Percentiles rank a stretch among this genome's conserved stretches.
phyloP scores from a whole-genome alignment of 2,797 vertebrate genomes.

The Lagorchestes hirsutus region DNA sequence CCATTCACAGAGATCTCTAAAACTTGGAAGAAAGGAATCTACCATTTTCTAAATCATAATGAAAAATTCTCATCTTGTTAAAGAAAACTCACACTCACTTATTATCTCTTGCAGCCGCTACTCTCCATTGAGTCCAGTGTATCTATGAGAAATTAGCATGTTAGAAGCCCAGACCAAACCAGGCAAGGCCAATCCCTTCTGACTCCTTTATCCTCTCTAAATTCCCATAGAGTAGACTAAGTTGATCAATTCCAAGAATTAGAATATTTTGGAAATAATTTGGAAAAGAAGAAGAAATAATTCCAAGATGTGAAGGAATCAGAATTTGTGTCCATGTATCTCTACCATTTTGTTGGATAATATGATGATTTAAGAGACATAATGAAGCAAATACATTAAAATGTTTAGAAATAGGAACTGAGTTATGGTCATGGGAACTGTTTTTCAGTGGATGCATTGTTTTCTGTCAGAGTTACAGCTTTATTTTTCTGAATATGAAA shows the following conservation, averaged over 20 bases:
- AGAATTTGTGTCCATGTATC: not conserved
- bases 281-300: not conserved
- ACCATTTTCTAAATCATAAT: slow-evolving; percentile 21
- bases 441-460: not conserved
- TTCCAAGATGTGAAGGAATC: not conserved
- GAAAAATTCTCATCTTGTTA: slow-evolving; percentile 20
- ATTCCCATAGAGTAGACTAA: not conserved
- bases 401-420: slow-evolving; percentile 3
- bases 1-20: slow-evolving; percentile 30
- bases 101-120: not conserved
- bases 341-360: not conserved
- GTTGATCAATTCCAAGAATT: not conserved
- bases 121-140: not conserved
- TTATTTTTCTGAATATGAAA: slow-evolving; percentile 39
- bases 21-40: slow-evolving; percentile 36
- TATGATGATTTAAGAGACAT: not conserved
- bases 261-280: not conserved
- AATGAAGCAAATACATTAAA: slow-evolving; percentile 15
- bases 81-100: slow-evolving; percentile 18
- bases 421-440: not conserved
- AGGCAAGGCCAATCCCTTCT: not conserved
- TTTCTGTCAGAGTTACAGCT: slow-evolving; percentile 31
- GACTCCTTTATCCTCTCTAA: not conserved
- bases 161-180: slow-evolving; percentile 7
- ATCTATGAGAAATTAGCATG: slow-evolving; percentile 16